phyloP scores from a whole-genome alignment of 2,797 vertebrate species.

The Helarctos malayanus region DNA sequence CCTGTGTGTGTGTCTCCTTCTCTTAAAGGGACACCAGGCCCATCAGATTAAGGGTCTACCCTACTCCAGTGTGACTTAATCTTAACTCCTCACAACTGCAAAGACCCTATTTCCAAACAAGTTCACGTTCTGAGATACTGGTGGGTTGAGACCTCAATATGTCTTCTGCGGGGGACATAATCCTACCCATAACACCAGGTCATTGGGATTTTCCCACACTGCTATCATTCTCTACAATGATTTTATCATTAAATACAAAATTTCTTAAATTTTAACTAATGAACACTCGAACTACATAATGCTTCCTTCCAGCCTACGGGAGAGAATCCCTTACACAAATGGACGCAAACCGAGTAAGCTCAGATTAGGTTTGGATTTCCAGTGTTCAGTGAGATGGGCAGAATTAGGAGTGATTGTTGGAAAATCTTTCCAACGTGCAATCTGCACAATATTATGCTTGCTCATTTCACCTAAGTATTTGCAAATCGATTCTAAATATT shows the following conservation, averaged over 20 bases:
- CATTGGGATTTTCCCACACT: not conserved
- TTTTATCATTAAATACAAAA: not conserved
- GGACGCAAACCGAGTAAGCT: not conserved
- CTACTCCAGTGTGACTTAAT: not conserved
- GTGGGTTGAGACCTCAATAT: not conserved
- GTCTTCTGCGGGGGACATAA: not conserved
- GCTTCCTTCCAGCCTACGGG: not conserved
- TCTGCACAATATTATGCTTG: not conserved
- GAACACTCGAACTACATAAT: not conserved
- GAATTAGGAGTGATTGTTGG: not conserved
- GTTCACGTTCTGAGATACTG: not conserved
- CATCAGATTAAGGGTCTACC: not conserved
- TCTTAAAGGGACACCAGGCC: too few species aligned
- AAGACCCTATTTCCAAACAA: not conserved
- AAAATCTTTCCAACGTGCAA: not conserved
- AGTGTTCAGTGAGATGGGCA: not conserved
- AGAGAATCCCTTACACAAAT: not conserved
- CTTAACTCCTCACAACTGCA: not conserved
- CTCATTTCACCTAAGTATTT: not conserved
- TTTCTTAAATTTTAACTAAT: not conserved
- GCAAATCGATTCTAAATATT: not conserved
- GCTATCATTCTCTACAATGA: not conserved
- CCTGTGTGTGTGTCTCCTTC: not conserved
- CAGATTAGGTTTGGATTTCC: not conserved
- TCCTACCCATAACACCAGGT: not conserved